Conservation (phyloP, 30 jellyfish, hydroid and myxozoan genomes). For the Sanderia malayensis region DNA sequence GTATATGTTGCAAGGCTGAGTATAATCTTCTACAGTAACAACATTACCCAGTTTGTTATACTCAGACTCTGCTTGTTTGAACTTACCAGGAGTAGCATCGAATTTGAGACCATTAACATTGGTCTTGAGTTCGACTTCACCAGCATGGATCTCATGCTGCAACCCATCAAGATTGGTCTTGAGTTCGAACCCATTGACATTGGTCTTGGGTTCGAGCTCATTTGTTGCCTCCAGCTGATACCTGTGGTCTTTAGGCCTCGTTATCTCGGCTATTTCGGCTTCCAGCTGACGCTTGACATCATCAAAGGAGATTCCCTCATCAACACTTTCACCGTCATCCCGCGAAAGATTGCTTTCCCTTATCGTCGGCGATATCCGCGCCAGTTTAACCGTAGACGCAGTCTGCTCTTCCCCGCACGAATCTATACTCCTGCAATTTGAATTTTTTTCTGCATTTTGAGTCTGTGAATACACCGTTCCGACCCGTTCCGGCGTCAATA, state of each 20-base stretch:
- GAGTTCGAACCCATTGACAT: too few species aligned
- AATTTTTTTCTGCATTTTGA: background rate
- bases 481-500: slow-evolving; percentile 8
- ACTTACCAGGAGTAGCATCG: too few species aligned
- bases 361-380: slow-evolving; percentile 59
- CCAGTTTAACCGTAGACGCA: slow-evolving; percentile 40
- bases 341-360: slow-evolving; percentile 14
- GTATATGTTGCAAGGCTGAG: background rate
- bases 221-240: background rate
- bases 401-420: slow-evolving; percentile 15
- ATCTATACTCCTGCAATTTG: background rate
- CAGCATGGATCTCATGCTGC: too few species aligned
- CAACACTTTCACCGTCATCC: background rate
- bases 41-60: background rate
- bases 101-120: too few species aligned
- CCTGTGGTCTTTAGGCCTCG: background rate
- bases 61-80: background rate
- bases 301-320: background rate
- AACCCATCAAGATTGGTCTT: too few species aligned
- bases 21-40: background rate
- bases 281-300: background rate
- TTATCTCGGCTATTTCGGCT: background rate
- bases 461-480: background rate
- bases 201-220: background rate
- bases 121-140: background rate